Evolutionary conservation across 2,797 vertebrate species (phyloP).

Genomic region (Halcyon leucocephala): DNA sequence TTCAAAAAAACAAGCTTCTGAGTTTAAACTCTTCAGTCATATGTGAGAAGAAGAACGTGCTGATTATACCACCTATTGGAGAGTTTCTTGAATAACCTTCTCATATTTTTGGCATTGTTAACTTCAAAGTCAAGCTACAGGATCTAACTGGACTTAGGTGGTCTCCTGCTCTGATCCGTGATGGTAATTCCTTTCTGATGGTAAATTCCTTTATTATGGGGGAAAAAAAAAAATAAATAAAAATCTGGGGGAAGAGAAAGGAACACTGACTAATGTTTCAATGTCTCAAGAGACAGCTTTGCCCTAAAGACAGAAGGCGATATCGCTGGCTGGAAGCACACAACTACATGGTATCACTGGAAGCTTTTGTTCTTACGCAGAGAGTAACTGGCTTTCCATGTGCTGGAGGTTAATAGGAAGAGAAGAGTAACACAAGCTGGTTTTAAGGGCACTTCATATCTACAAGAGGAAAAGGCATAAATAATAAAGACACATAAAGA

Average conservation of each 20-base stretch:
- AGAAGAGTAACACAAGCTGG: background rate
- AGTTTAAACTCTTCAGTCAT: background rate
- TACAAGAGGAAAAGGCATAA: background rate
- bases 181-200: background rate
- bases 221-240: background rate
- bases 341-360: fast-evolving
- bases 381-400: background rate
- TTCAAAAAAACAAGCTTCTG: background rate
- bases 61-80: background rate
- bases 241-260: background rate
- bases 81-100: background rate
- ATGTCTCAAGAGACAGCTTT: background rate
- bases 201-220: background rate
- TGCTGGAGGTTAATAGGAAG: background rate
- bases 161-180: background rate
- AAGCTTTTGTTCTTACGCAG: background rate
- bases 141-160: background rate
- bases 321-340: background rate
- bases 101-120: background rate
- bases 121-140: background rate
- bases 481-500: background rate
- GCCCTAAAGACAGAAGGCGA: background rate
- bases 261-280: background rate
- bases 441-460: background rate
- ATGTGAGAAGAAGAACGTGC: background rate